Conservation (phyloP, 2,888 invertebrate genomes). For the Lysandra bellargus region DNA sequence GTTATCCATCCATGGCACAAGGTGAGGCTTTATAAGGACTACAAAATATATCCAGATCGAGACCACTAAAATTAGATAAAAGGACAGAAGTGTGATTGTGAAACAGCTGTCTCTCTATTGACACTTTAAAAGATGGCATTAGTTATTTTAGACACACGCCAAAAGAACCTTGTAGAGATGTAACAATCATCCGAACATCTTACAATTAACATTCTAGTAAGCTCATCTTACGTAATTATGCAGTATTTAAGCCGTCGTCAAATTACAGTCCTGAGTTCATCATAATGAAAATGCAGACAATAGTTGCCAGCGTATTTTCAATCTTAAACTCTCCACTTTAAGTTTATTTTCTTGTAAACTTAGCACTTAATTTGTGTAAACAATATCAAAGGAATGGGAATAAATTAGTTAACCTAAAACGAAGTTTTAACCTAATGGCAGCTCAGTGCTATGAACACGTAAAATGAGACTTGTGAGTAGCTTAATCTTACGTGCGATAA, state of each 20-base stretch:
- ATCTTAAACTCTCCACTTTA: background rate
- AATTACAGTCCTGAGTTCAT: background rate
- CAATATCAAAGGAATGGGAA: background rate
- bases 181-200: background rate
- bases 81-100: no score
- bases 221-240: background rate
- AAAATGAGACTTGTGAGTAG: background rate
- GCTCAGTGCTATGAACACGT: background rate
- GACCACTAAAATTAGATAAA: no score
- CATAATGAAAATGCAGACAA: background rate
- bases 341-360: background rate
- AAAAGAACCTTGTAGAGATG: no score
- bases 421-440: background rate
- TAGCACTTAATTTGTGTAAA: conserved; percentile 5
- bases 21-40: no score
- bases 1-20: no score
- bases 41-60: no score
- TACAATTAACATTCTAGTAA: background rate
- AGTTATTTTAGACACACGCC: no score
- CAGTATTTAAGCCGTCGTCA: background rate
- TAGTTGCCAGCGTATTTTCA: background rate
- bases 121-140: no score
- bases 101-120: no score
- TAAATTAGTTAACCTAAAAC: conserved; percentile 12
- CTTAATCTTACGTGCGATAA: background rate